Evolutionary conservation across 2,888 invertebrate genomes (phyloP), one percentile per base, ranked within the genome.

Genomic region (Phyto melanocephala): DNA sequence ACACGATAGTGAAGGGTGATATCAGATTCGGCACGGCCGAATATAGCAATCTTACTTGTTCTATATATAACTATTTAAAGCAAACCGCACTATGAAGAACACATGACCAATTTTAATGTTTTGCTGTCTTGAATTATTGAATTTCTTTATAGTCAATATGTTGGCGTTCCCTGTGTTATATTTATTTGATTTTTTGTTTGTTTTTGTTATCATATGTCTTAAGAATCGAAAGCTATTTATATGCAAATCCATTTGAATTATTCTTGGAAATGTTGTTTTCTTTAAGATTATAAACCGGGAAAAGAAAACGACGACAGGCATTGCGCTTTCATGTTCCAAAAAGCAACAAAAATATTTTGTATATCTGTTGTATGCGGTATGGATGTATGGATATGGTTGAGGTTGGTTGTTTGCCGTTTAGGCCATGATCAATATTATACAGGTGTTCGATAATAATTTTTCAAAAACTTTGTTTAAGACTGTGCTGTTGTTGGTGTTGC

Each of bases 371-470:
- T n/a, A n/a, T n/a, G n/a, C n/a, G 28, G 6, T 28, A 3, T 28
- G 28, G 3, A 28, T 60, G 42, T 62, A 58, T 76, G 35, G n/a
- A 15, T 28, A 65, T 47, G 24, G 42, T 35, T 71, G 15, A 65
- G 40, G 20, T 65, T 17, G 37, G 8, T 60, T 54, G 37, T 7
- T 60, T 54, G 28, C 35, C 17, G 58, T 42, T 20, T 47, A 80
- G 79, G 71, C 68, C 83, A 77, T 83, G 86, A 85, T 85, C 84
- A 75, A 45, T 81, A 84, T 72, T 74, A 80, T 86, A 85, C 86
- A 85, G 86, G 86, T 86, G 86, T 85, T 85, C 85, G 86, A 86
- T 85, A 85, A 85, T 85, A 86, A 86, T 85, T 85, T 85, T 84
- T 85, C 84, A 84, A 85, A 81, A 80, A 80, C 45, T 72, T 62